Conservation (phyloP, 2,797 vertebrate genomes). For the Lacerta viridis region DNA sequence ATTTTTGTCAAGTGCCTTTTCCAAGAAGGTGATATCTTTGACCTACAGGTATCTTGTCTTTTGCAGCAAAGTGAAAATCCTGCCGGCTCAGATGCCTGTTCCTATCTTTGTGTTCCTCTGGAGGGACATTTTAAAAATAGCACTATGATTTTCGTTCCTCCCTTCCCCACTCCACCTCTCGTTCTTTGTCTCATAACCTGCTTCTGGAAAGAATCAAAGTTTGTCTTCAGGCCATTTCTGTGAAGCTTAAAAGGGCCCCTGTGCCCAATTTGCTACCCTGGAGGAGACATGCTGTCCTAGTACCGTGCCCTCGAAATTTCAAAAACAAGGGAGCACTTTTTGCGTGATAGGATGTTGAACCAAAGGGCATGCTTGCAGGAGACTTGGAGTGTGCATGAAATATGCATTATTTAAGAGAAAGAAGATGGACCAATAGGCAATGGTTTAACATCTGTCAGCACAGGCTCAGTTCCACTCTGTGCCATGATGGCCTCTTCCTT, state of each 20-base stretch:
- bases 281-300: no score
- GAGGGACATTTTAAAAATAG: slow-evolving; percentile 23
- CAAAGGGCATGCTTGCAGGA: neutral
- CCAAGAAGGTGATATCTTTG: slow-evolving; percentile 15
- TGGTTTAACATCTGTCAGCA: neutral
- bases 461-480: neutral
- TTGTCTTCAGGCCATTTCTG: neutral
- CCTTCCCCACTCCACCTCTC: neutral
- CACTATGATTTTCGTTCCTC: neutral
- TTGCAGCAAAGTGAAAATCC: neutral
- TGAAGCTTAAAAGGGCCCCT: neutral
- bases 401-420: neutral
- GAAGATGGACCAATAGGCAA: neutral
- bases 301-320: no score
- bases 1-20: neutral
- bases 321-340: neutral
- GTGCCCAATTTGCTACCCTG: neutral
- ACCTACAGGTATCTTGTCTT: neutral
- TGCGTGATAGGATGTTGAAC: neutral
- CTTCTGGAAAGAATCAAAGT: slow-evolving; percentile 6
- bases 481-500: neutral
- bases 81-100: no score
- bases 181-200: neutral
- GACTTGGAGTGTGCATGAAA: neutral
- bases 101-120: neutral